These are phyloP conservation scores for Orchestia grillus DNA, from an alignment of 1,140 invertebrate species.

Conservation along the genomic window DNA sequence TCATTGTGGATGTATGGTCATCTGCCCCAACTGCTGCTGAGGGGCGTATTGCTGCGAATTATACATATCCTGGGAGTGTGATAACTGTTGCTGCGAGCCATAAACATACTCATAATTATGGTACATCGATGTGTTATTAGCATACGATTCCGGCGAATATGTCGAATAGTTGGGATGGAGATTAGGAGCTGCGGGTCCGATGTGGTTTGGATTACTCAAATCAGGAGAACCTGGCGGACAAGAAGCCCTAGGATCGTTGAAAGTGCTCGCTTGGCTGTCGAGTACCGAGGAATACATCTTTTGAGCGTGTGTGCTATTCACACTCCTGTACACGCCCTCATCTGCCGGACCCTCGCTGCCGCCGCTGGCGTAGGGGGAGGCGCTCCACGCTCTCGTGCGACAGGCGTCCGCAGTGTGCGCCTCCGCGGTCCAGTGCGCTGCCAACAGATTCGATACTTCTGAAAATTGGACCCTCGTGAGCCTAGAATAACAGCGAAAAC, in stretches of 20 bases:
- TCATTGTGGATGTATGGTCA: not conserved
- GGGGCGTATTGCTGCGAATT: constrained; percentile 9
- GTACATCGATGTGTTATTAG: not conserved
- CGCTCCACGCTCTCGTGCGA: not conserved
- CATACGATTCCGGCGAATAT: not conserved
- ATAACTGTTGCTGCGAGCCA: not conserved
- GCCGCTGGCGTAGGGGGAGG: not conserved
- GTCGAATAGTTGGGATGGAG: not conserved
- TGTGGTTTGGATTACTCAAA: not conserved
- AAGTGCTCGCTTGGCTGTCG: not conserved
- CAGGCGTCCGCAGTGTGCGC: not conserved
- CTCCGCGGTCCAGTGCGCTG: not conserved
- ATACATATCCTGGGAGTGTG: not conserved
- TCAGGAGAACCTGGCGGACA: not conserved
- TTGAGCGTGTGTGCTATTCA: not conserved
- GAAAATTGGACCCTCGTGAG: constrained; percentile 1
- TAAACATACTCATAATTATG: not conserved
- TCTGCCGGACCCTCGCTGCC: not conserved
- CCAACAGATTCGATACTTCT: not conserved
- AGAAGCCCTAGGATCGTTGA: not conserved
- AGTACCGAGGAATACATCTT: constrained; percentile 4
- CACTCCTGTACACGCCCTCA: not conserved
- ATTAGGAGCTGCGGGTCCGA: not conserved
- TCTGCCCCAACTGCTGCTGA: not conserved
- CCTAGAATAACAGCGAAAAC: not conserved